A percentile compares a stretch with the other conserved stretches of the same genome.
Evolutionary conservation across 2,888 invertebrate species (phyloP).

Genomic region (Papilio protenor): DNA sequence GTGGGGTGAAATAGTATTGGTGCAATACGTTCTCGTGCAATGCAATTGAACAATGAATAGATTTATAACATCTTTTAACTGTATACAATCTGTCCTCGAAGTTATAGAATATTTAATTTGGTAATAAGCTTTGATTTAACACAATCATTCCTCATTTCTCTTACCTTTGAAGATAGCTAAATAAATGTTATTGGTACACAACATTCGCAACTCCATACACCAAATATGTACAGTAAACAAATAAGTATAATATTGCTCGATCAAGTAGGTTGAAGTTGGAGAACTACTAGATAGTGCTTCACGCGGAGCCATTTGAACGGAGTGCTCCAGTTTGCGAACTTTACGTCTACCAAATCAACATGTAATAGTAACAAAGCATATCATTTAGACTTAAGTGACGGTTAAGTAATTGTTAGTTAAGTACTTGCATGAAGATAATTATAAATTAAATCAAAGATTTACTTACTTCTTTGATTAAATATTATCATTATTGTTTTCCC

Average conservation of each 20-base stretch:
- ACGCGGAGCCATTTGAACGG: conserved; percentile 14
- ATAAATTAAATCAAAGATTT: background rate
- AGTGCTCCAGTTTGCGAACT: conserved; percentile 12
- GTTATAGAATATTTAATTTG: background rate
- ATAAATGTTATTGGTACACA: background rate
- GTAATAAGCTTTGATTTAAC: background rate
- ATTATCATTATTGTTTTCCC: no score
- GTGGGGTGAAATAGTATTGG: background rate
- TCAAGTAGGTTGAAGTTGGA: conserved; percentile 1
- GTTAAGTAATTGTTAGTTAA: background rate
- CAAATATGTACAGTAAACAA: background rate
- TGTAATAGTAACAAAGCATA: conserved; percentile 20
- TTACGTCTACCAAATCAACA: conserved; percentile 9
- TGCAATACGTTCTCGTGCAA: background rate
- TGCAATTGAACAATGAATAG: background rate
- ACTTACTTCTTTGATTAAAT: background rate
- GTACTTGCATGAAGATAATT: background rate
- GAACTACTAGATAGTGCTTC: conserved; percentile 7
- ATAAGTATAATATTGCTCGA: conserved; percentile 2
- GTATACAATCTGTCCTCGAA: background rate
- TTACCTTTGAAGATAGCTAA: background rate
- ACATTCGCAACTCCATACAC: background rate
- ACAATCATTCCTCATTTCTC: background rate
- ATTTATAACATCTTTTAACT: background rate
- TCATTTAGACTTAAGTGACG: background rate